Base-by-base conservation (phyloP, 23 tunicate species). In the Ascidia mentula region DNA sequence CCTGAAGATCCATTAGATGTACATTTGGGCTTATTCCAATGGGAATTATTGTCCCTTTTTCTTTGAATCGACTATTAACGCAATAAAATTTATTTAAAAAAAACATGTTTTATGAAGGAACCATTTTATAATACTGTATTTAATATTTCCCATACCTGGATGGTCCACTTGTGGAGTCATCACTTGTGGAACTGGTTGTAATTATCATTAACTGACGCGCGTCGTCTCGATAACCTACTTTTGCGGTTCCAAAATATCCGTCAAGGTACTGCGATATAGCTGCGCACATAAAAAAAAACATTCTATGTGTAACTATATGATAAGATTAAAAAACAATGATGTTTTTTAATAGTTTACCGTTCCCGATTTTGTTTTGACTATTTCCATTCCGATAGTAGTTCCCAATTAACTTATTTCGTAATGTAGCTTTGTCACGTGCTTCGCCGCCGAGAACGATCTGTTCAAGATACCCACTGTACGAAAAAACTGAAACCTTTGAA, bases 11-110 rank as follows among this genome's bases (percentile, higher is more conserved):
- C 1, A 61, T 46, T 37, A 18, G 34, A 24, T 75, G 74, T 20
- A 76, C 40, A 38, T 60, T 75, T 38, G 75, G 81, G 1, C 79
- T 72, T 15, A 84, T 84, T 24, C 79, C 88, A 76, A 84, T 75
- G 6, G 81, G 79, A 60, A 60, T 37, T 36, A 76, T 60, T 9
- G 76, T 69, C 4, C 81, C 81, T 53, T 53, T 53, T 9, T 53
- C 65, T 53, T 53, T 53, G 24, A 5, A 53, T 53, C 65, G 65
- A 9, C 65, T 53, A 42, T 53, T 9, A 53, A 53, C 65, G 65
- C 24, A 53, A 53, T 20, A 5, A 20, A 53, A 5, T 36, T 17
- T 3, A 74, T 18, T 74, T 74, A 28, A 34, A 37, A 7, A 74
- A 40, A 6, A 74, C 40, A 73, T 69, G 22, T 69, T 18, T 73